These are phyloP conservation scores for Mus minutoides DNA, from an alignment of 2,797 vertebrate genomes.

Conservation along the genomic window DNA sequence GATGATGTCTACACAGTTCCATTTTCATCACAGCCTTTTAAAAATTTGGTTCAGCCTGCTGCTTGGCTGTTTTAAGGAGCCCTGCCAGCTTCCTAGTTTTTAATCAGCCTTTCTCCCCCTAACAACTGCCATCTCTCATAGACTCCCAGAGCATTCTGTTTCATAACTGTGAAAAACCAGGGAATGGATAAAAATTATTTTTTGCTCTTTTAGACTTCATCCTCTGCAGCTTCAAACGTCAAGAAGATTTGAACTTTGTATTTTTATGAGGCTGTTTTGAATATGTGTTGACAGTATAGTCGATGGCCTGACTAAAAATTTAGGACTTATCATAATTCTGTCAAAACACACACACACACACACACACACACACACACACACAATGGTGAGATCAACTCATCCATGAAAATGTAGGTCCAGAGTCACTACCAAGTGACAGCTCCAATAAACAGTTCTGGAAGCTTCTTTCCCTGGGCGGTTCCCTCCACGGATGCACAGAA, in stretches of 20 bases:
- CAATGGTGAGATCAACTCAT: constrained; percentile 9
- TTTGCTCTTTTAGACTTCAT: constrained; percentile 53
- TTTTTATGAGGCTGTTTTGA: constrained; percentile 54
- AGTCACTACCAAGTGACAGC: constrained; percentile 25
- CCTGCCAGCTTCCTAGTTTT: not conserved
- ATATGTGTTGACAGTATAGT: not conserved
- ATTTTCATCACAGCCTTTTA: constrained; percentile 48
- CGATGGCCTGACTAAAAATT: constrained; percentile 46
- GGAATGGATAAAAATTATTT: constrained; percentile 5
- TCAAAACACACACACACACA: not conserved
- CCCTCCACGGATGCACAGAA: not conserved
- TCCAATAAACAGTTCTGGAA: constrained; percentile 3
- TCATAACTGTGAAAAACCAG: not conserved
- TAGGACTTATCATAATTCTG: constrained; percentile 36
- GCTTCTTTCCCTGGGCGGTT: constrained; percentile 29
- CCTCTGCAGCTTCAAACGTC: constrained; percentile 39
- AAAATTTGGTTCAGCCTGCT: constrained; percentile 17
- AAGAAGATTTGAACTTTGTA: constrained; percentile 47
- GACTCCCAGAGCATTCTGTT: constrained; percentile 54
- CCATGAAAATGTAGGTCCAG: constrained; percentile 9
- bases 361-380: not conserved
- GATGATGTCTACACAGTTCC: not conserved
- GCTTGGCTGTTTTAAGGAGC: constrained; percentile 40
- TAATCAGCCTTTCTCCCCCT: not conserved
- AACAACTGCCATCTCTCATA: constrained; percentile 47